Evolutionary conservation across 2,797 vertebrate genomes (phyloP).

Genomic region (Phataginus tricuspis): DNA sequence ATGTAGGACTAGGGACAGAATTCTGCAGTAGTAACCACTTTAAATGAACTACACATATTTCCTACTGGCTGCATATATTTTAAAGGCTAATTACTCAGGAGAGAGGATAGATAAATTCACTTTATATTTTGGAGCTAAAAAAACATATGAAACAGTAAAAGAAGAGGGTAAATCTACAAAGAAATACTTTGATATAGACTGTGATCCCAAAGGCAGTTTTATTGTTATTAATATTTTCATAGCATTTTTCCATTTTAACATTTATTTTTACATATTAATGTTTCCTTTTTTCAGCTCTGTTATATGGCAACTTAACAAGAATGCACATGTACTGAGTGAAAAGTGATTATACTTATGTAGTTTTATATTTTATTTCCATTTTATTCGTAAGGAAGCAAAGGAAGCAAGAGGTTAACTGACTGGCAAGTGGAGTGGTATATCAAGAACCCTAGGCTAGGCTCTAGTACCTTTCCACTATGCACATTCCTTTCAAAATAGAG

Average conservation of each 20-base stretch:
- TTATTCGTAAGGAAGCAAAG: neutral
- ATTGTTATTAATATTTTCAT: neutral
- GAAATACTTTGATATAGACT: neutral
- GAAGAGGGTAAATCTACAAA: neutral
- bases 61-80: neutral
- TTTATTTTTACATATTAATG: constrained; percentile 15
- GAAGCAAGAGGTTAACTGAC: neutral
- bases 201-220: neutral
- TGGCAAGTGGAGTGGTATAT: neutral
- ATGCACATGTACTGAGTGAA: neutral
- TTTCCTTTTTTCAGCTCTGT: neutral
- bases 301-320: neutral
- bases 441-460: neutral
- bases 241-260: neutral
- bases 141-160: neutral
- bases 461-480: neutral
- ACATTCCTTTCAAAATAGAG: neutral
- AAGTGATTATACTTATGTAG: neutral
- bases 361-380: constrained; percentile 5
- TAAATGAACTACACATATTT: neutral
- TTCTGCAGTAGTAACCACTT: neutral
- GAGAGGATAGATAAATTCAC: neutral
- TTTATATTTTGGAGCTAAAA: neutral
- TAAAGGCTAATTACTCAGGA: neutral
- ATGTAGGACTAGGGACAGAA: neutral